Conservation (phyloP, 2,113 vertebrate species). For the Marcusenius ussheri region DNA sequence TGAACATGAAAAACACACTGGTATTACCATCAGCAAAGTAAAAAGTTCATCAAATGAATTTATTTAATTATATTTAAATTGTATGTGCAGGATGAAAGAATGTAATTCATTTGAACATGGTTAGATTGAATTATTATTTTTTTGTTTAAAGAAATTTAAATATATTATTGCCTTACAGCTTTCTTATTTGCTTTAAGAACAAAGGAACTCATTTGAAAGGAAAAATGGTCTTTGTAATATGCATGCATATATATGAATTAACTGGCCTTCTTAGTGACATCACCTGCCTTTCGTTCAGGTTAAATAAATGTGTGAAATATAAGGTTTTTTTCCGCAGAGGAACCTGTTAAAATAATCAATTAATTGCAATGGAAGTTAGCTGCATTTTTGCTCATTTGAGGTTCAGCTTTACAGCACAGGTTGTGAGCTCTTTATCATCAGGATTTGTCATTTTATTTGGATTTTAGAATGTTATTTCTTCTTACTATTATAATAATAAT, state of each 20-base stretch:
- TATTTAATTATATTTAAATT: background rate
- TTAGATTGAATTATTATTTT: background rate
- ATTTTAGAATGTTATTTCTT: background rate
- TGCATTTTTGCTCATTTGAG: background rate
- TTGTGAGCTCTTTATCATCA: background rate
- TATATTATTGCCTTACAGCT: background rate
- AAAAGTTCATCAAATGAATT: background rate
- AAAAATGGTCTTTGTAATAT: background rate
- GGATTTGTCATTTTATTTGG: background rate
- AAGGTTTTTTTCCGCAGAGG: background rate
- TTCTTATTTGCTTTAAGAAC: background rate
- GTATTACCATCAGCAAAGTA: background rate
- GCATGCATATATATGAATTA: background rate
- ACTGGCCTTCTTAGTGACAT: background rate
- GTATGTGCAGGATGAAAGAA: background rate
- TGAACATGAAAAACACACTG: slow-evolving; percentile 20
- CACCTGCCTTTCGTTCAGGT: background rate
- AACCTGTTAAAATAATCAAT: background rate
- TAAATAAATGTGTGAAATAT: background rate
- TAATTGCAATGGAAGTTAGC: background rate
- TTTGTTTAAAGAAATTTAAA: background rate
- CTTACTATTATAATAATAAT: background rate
- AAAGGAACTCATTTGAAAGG: background rate
- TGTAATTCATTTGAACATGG: background rate
- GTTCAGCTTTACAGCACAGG: background rate